Percentiles rank a stretch among this genome's conserved stretches.
phyloP scores from a whole-genome alignment of 2,113 vertebrate species.

The Hippocampus barbouri region DNA sequence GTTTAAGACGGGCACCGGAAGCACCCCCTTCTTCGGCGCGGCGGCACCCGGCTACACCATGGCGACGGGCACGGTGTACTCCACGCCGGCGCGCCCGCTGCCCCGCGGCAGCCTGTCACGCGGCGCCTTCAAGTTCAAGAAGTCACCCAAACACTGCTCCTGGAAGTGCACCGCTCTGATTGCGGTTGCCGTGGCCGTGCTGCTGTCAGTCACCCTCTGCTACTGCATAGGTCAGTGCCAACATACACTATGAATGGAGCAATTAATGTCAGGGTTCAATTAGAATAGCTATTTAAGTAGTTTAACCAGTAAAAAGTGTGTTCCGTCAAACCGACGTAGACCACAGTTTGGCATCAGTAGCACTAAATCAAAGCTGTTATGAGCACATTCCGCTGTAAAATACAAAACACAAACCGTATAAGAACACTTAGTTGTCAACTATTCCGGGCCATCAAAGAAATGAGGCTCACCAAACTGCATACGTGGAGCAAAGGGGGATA shows the following conservation, averaged over 20 bases:
- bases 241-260: neutral
- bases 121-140: slow-evolving; percentile 99
- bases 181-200: slow-evolving; percentile 88
- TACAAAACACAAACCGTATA: too few relatives aligned
- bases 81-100: slow-evolving; percentile 91
- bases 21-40: slow-evolving; percentile 93
- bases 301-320: too few relatives aligned
- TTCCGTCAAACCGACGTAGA: too few relatives aligned
- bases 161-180: slow-evolving; percentile 97
- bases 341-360: too few relatives aligned
- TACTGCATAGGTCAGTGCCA: slow-evolving; percentile 91
- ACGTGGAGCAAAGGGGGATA: too few relatives aligned
- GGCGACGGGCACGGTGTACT: slow-evolving; percentile 96
- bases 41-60: slow-evolving; percentile 97
- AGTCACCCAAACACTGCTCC: slow-evolving; percentile 94
- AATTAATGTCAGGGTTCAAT: neutral
- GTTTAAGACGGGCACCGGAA: slow-evolving; percentile 97
- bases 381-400: too few relatives aligned
- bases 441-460: too few relatives aligned
- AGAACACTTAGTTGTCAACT: too few relatives aligned
- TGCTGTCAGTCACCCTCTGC: slow-evolving; percentile 90
- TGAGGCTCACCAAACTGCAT: too few relatives aligned
- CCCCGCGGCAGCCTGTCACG: slow-evolving; percentile 93
- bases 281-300: neutral
- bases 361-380: too few relatives aligned